Conservation (phyloP, 2,797 vertebrate genomes). For the Eleutherodactylus coqui region DNA sequence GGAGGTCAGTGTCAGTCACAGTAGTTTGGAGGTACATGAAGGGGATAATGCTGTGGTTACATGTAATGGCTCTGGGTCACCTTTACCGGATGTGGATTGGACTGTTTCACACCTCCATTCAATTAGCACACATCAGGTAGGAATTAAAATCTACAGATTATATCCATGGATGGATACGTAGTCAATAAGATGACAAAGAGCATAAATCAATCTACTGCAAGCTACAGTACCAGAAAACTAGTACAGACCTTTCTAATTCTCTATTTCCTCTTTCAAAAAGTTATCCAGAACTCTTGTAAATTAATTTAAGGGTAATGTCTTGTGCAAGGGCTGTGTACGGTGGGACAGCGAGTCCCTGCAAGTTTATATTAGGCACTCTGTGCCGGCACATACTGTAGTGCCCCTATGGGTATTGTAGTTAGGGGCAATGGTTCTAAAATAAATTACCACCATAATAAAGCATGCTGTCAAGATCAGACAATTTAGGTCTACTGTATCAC, state of each 20-base stretch:
- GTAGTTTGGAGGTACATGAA: slow-evolving; percentile 89
- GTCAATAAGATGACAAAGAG: background rate
- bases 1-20: slow-evolving; percentile 95
- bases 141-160: background rate
- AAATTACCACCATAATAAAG: too few species aligned
- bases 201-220: background rate
- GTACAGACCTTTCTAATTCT: background rate
- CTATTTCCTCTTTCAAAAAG: background rate
- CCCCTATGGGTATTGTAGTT: too few species aligned
- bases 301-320: background rate
- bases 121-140: slow-evolving; percentile 96
- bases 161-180: background rate
- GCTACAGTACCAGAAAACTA: background rate
- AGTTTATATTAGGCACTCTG: too few species aligned
- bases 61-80: slow-evolving; percentile 93
- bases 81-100: slow-evolving; percentile 96
- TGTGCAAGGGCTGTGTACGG: background rate
- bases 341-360: too few species aligned
- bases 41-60: slow-evolving; percentile 93
- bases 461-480: too few species aligned
- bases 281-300: background rate
- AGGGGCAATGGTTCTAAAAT: too few species aligned
- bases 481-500: too few species aligned
- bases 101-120: slow-evolving; percentile 90
- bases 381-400: too few species aligned